Evolutionary conservation across 1,140 invertebrate genomes (phyloP).

Genomic region (Samia ricini): DNA sequence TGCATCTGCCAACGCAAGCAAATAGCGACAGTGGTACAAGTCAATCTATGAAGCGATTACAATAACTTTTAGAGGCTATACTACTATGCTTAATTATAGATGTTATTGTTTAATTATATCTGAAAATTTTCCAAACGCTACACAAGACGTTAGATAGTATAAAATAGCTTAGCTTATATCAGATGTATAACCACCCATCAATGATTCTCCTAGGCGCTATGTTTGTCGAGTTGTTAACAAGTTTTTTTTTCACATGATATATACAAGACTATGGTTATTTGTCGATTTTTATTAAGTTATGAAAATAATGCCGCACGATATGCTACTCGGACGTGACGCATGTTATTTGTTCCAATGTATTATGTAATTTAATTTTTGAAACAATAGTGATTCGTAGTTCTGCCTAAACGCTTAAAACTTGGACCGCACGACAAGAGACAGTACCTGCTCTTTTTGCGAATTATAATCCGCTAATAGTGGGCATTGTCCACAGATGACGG

Average conservation of each 20-base stretch:
- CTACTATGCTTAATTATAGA: background rate
- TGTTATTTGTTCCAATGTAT: background rate
- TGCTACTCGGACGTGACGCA: background rate
- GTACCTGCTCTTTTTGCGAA: constrained; percentile 64
- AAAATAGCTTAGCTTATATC: background rate
- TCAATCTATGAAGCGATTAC: background rate
- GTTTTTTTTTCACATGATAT: too few relatives aligned
- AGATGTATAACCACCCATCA: background rate
- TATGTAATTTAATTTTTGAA: background rate
- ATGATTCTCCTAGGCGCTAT: background rate
- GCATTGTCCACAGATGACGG: constrained; percentile 67
- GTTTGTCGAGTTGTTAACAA: too few relatives aligned
- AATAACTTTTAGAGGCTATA: background rate
- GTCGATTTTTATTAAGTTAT: too few relatives aligned
- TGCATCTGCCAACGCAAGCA: constrained; percentile 32
- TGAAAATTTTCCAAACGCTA: background rate
- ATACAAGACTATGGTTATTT: too few relatives aligned
- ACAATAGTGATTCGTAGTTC: too few relatives aligned
- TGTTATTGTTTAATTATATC: background rate
- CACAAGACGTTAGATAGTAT: background rate
- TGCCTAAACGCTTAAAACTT: constrained; percentile 1
- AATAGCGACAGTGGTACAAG: constrained; percentile 3
- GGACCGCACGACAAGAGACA: constrained; percentile 8
- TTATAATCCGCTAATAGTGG: constrained; percentile 67
- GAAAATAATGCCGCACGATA: too few relatives aligned